Evolutionary conservation across 2,113 vertebrate genomes (phyloP).

Genomic region (Macquaria ambigua): DNA sequence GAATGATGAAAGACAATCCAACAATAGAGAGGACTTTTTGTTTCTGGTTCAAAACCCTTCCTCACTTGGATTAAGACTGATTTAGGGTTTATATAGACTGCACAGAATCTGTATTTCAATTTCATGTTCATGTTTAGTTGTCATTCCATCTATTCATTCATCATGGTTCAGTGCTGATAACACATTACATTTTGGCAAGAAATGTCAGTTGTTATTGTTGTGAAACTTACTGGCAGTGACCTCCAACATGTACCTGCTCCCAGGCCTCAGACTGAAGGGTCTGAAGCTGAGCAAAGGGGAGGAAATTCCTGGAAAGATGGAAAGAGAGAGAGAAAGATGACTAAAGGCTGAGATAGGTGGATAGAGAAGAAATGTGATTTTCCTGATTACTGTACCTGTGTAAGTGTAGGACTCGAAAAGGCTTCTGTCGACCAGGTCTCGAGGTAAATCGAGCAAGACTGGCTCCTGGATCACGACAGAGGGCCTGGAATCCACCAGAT

Average conservation of each 20-base stretch:
- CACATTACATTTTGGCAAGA: neutral
- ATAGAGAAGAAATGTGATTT: neutral
- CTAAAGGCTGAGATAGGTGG: neutral
- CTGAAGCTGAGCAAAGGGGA: slow-evolving; percentile 79
- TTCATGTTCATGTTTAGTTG: neutral
- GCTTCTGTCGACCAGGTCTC: slow-evolving; percentile 68
- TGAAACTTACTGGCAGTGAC: slow-evolving; percentile 85
- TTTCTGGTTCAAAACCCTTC: neutral
- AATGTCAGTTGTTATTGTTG: neutral
- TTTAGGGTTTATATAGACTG: neutral
- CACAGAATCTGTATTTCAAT: neutral
- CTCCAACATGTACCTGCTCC: slow-evolving; percentile 86
- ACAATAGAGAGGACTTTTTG: neutral
- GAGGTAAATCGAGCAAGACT: slow-evolving; percentile 83
- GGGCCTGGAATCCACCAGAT: slow-evolving; percentile 79
- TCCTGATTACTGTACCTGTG: slow-evolving; percentile 68
- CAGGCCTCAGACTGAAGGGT: slow-evolving; percentile 82
- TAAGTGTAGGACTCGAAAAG: slow-evolving; percentile 79
- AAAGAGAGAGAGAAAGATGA: neutral
- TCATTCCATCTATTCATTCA: neutral
- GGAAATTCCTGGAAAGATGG: slow-evolving; percentile 77
- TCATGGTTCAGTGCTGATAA: neutral
- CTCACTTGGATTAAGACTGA: neutral
- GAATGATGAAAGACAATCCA: neutral
- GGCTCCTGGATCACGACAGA: slow-evolving; percentile 20